Evolutionary conservation across 2,888 invertebrate genomes (phyloP).

Genomic region (Parapristionchus giblindavisi): DNA sequence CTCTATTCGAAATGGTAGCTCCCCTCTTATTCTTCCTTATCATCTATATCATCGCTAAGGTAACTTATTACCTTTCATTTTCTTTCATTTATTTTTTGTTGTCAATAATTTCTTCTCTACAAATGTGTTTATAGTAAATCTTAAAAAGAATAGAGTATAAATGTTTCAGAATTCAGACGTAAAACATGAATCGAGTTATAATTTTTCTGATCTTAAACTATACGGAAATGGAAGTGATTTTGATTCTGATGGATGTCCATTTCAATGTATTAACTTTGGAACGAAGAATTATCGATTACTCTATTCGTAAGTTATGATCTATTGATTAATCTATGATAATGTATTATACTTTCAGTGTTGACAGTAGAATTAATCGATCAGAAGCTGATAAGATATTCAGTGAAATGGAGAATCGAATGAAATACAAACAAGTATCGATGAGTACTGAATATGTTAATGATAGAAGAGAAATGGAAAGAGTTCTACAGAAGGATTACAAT

Average conservation of each 20-base stretch:
- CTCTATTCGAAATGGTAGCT: conserved; percentile 58
- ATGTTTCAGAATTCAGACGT: conserved; percentile 11
- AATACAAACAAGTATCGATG: neutral
- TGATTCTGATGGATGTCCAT: conserved; percentile 32
- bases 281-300: neutral
- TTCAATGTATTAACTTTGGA: conserved; percentile 22
- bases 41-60: conserved; percentile 36
- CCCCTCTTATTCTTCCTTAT: conserved; percentile 54
- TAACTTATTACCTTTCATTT: neutral
- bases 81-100: neutral
- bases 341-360: neutral
- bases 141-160: neutral
- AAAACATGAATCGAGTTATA: neutral
- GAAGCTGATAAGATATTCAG: neutral
- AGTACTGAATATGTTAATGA: conserved; percentile 19
- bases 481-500: conserved; percentile 2
- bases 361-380: neutral
- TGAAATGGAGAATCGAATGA: neutral
- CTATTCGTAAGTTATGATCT: conserved; percentile 20
- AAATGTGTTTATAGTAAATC: neutral
- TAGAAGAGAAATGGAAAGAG: conserved; percentile 16
- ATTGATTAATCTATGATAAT: neutral
- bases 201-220: conserved; percentile 23
- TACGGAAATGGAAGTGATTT: conserved; percentile 30
- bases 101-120: neutral